phyloP scores from a whole-genome alignment of 2,797 vertebrate genomes.

The Streptopelia turtur region DNA sequence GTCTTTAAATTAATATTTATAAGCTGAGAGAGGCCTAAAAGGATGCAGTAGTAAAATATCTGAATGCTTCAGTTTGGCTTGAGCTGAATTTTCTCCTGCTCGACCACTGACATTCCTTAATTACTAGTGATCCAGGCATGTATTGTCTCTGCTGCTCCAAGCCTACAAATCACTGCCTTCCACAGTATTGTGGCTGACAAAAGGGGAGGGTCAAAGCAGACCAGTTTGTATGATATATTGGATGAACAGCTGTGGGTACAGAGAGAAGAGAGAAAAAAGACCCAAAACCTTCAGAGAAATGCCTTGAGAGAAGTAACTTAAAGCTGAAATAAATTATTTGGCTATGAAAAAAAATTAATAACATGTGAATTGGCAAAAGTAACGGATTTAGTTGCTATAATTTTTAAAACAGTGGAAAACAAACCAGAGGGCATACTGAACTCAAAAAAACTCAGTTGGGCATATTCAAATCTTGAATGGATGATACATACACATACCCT shows the following conservation, averaged over 20 bases:
- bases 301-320: constrained; percentile 2
- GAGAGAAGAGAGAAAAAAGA: not conserved
- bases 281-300: not conserved
- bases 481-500: not conserved
- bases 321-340: not conserved
- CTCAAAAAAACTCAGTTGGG: not conserved
- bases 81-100: constrained; percentile 72
- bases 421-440: constrained; percentile 21
- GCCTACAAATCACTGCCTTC: constrained; percentile 75
- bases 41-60: constrained; percentile 78
- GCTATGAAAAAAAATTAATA: not conserved
- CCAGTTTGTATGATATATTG: constrained; percentile 36
- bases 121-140: constrained; percentile 75
- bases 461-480: constrained; percentile 9
- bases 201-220: constrained; percentile 22
- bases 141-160: constrained; percentile 22
- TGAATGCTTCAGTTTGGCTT: constrained; percentile 77
- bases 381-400: not conserved
- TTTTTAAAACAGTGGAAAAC: not conserved
- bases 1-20: constrained; percentile 90
- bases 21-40: constrained; percentile 78
- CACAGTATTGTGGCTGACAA: constrained; percentile 53
- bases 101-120: constrained; percentile 79
- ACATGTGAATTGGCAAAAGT: not conserved
- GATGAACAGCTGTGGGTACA: constrained; percentile 12